phyloP scores from a whole-genome alignment of 2,113 vertebrate genomes.

The Polypterus senegalus region DNA sequence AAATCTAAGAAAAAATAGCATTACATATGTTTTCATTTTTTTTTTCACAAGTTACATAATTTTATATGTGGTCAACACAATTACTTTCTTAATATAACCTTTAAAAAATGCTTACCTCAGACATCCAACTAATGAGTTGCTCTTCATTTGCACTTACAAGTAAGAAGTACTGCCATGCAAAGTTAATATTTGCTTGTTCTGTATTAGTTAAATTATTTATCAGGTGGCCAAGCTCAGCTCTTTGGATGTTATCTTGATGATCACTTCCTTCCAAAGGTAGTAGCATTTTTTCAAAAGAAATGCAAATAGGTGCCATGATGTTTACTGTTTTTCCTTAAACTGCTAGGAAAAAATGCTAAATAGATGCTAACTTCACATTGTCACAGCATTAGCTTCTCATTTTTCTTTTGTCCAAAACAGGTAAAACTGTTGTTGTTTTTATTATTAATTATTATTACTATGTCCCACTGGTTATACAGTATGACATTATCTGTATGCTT shows the following conservation, averaged over 20 bases:
- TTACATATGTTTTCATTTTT: neutral
- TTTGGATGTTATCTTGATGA: conserved; percentile 12
- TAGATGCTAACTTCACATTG: neutral
- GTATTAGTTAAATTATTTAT: conserved; percentile 15
- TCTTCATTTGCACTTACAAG: conserved; percentile 37
- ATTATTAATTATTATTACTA: neutral
- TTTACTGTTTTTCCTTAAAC: neutral
- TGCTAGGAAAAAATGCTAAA: neutral
- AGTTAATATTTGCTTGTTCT: conserved; percentile 15
- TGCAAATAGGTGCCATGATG: conserved; percentile 2
- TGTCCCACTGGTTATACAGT: conserved; percentile 17
- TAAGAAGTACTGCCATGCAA: conserved; percentile 30
- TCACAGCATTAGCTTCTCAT: neutral
- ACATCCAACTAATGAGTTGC: conserved; percentile 9
- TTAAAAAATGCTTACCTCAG: neutral
- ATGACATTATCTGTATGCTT: conserved; percentile 16
- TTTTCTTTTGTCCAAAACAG: neutral
- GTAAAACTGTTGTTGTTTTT: neutral
- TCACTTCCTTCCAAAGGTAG: conserved; percentile 9
- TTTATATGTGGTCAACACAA: conserved; percentile 8
- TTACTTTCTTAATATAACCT: too few species aligned
- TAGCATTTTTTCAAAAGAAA: conserved; percentile 3
- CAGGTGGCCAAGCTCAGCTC: conserved; percentile 15
- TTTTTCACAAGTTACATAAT: conserved; percentile 3
- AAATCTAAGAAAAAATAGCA: neutral